phyloP scores from a whole-genome alignment of 2,113 vertebrate genomes.

The Alethe castanea region DNA sequence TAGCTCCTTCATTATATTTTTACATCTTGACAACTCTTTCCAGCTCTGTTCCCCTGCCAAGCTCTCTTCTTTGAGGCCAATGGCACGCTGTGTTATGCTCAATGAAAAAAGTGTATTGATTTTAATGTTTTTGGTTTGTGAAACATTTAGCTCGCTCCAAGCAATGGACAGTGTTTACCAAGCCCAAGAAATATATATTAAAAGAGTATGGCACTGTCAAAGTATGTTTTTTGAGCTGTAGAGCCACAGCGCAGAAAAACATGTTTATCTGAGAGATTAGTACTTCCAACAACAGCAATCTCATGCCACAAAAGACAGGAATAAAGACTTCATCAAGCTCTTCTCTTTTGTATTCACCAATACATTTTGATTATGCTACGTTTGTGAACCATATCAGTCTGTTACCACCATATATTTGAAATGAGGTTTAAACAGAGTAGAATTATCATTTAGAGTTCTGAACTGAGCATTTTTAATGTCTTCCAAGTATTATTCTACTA shows the following conservation, averaged over 20 bases:
- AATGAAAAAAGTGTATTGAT: constrained; percentile 50
- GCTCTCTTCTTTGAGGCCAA: constrained; percentile 15
- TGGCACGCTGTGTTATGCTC: constrained; percentile 1
- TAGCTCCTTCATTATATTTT: constrained; percentile 54
- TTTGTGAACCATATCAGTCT: background rate
- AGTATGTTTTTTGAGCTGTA: background rate
- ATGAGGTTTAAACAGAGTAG: background rate
- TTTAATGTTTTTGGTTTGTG: constrained; percentile 7
- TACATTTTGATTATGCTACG: background rate
- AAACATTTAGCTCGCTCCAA: constrained; percentile 9
- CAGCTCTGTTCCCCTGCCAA: constrained; percentile 60
- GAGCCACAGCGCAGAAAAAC: background rate
- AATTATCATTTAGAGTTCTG: background rate
- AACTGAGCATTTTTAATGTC: background rate
- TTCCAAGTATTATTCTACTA: background rate
- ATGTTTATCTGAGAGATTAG: background rate
- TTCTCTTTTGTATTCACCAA: background rate
- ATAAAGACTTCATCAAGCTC: background rate
- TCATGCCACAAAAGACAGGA: background rate
- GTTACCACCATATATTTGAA: background rate
- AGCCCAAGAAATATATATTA: background rate
- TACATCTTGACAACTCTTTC: constrained; percentile 61
- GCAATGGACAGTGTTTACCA: background rate
- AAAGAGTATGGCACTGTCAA: background rate
- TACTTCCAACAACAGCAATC: background rate